phyloP scores from a whole-genome alignment of 30 jellyfish, hydroid and myxozoan genomes.

The Pelagia noctiluca region DNA sequence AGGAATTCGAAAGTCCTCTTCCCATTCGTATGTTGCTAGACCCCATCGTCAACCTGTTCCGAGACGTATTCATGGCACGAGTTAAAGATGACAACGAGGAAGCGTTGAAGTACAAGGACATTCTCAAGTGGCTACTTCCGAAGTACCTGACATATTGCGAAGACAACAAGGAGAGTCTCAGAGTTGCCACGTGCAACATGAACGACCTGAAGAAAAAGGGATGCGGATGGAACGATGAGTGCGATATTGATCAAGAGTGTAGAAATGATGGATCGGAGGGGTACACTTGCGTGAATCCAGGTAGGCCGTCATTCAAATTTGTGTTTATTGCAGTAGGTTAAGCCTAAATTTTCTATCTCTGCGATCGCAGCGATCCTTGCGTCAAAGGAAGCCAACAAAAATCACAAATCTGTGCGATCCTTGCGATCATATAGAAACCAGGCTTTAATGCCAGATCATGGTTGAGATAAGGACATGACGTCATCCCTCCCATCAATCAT shows the following conservation, averaged over 20 bases:
- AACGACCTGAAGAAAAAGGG: background rate
- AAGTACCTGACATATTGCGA: background rate
- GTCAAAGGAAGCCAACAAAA: no score
- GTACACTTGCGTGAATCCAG: background rate
- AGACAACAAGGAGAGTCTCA: background rate
- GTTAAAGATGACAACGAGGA: background rate
- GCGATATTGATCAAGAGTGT: background rate
- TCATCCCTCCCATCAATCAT: no score
- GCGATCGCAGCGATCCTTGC: no score
- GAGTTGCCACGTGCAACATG: background rate
- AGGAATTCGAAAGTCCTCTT: constrained; percentile 29
- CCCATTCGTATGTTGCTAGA: constrained; percentile 39
- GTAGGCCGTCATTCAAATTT: no score
- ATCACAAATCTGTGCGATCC: no score
- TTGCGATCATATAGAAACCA: no score
- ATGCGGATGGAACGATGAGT: background rate
- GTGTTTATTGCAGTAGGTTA: no score
- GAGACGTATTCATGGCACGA: background rate
- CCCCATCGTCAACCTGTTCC: constrained; percentile 47
- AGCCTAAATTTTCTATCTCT: no score
- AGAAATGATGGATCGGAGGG: background rate
- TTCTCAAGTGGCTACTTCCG: background rate
- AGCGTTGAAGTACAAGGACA: background rate
- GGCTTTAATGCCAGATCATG: no score
- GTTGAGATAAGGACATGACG: no score